phyloP scores from a whole-genome alignment of 2,113 vertebrate species.

The Psittacula cyanocephala region DNA sequence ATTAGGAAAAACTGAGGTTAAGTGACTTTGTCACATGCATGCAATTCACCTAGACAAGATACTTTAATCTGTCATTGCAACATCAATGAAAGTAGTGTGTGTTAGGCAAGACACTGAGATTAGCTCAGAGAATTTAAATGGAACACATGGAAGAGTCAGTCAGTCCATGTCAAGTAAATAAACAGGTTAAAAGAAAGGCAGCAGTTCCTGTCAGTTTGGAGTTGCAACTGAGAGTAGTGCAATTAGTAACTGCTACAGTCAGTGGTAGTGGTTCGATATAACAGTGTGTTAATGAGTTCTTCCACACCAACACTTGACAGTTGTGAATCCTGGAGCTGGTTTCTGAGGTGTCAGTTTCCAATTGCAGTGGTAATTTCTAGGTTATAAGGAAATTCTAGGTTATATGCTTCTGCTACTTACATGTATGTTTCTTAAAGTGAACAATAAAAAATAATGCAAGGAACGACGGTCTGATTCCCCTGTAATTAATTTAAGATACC shows the following conservation, averaged over 20 bases:
- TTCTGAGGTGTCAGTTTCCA: slow-evolving; percentile 40
- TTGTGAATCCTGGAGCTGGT: slow-evolving; percentile 53
- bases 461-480: slow-evolving; percentile 8
- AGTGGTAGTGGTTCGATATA: background rate
- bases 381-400: slow-evolving; percentile 19
- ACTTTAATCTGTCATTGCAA: background rate
- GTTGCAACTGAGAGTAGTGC: background rate
- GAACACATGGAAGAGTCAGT: background rate
- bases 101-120: background rate
- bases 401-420: slow-evolving; percentile 7
- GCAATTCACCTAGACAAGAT: background rate
- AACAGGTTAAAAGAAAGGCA: slow-evolving; percentile 6
- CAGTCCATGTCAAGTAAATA: background rate
- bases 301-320: slow-evolving; percentile 33
- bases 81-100: background rate
- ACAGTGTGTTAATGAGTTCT: slow-evolving; percentile 49
- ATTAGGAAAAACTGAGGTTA: background rate
- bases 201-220: background rate
- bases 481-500: background rate
- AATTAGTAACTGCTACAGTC: slow-evolving; percentile 27
- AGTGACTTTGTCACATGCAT: background rate
- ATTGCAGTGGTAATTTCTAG: slow-evolving; percentile 7
- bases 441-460: slow-evolving; percentile 24
- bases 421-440: slow-evolving; percentile 22
- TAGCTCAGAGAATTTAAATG: slow-evolving; percentile 23